Evolutionary conservation across 2,888 invertebrate genomes (phyloP), one percentile per base, ranked within the genome.

Genomic region (Noctua fimbriata): DNA sequence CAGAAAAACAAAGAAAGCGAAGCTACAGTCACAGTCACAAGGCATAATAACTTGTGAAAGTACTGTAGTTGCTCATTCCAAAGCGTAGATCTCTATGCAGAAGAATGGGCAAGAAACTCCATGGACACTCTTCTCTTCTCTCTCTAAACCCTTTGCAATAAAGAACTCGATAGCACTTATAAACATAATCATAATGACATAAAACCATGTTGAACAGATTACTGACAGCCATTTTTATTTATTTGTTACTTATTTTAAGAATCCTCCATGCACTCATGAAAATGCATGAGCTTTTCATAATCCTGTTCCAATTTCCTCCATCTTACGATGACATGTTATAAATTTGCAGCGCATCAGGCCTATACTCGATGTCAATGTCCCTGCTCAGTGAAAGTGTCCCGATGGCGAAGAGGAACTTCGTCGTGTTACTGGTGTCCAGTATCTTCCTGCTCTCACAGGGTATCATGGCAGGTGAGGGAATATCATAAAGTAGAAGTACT

Each of bases 301-400:
- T 28, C 58, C n/a, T 28, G 60, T 60, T 14, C 16, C 16, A 10
- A n/a, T n/a, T 55, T 60, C 28, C 10, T 65, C 9, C 1, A 21
- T 36, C 21, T 65, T 36, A 36, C 10, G 21, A 65, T 21, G 0
- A 21, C 12, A 21, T 65, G 21, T 36, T 36, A 1, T 1, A 21
- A 9, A 21, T 36, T 65, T 91, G 2, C 91, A 95, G 95, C 32
- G 91, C 91, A 10, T 92, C 94, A 4, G 94, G 94, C 0, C 85
- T 93, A n/a, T 93, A 91, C 86, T 92, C 93, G 0, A 89, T 94
- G 89, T 87, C 93, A 0, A 93, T 95, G 91, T 91, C 94, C 0
- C 79, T 95, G 58, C 86, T 94, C 71, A 94, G 94, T 79, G 95
- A 95, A 78, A 91, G 93, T 76, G 93, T 94, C 9, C 95, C 95